A percentile compares a stretch with the other conserved stretches of the same genome.
Evolutionary conservation across 2,888 invertebrate species (phyloP).

Genomic region (Lochmaea capreae): DNA sequence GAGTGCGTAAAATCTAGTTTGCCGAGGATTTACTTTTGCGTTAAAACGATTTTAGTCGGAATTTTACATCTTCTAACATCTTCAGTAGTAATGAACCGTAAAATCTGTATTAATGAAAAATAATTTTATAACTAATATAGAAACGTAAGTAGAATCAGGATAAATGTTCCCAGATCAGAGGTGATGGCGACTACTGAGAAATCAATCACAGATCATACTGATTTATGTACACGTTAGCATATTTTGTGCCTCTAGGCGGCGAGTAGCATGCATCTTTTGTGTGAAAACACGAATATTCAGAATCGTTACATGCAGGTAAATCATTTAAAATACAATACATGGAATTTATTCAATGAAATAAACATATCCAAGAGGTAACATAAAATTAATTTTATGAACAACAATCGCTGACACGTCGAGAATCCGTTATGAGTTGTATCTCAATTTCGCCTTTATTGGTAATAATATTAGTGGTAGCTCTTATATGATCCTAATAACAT

Average conservation of each 20-base stretch:
- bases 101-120: no score
- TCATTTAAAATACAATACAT: neutral
- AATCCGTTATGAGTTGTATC: neutral
- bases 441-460: neutral
- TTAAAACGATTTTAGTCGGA: no score
- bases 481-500: conserved; percentile 11
- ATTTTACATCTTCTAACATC: no score
- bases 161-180: neutral
- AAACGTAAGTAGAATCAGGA: neutral
- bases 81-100: no score
- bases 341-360: neutral
- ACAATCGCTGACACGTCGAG: neutral
- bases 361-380: neutral
- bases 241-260: neutral
- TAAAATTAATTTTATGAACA: conserved; percentile 2
- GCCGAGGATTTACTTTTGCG: no score
- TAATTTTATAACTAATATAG: no score
- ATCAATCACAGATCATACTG: neutral
- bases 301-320: neutral
- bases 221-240: neutral
- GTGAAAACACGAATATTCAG: neutral
- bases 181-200: neutral
- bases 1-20: no score
- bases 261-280: neutral
- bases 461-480: neutral